These are phyloP conservation scores for Drosophila tristis DNA, from an alignment of 1,140 invertebrate genomes.

Conservation along the genomic window DNA sequence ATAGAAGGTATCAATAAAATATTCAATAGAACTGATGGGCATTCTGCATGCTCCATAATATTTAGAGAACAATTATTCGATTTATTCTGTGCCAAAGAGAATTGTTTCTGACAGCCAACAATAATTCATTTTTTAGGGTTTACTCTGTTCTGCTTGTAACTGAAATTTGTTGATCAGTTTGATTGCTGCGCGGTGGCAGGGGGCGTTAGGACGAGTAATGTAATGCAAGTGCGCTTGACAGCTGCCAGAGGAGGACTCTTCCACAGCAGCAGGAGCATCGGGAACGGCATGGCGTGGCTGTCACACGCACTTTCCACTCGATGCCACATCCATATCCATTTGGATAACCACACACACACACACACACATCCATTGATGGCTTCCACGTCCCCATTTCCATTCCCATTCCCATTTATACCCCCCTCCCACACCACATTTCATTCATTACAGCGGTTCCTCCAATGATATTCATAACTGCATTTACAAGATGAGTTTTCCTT, in stretches of 20 bases:
- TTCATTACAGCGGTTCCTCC: conserved; percentile 55
- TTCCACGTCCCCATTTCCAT: neutral
- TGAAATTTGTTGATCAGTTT: conserved; percentile 52
- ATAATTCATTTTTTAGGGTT: no score
- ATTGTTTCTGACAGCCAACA: no score
- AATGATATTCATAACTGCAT: conserved; percentile 78
- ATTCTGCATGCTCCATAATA: no score
- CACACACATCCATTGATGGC: conserved; percentile 35
- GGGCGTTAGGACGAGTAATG: conserved; percentile 28
- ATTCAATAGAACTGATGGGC: neutral
- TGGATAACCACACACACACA: conserved; percentile 21
- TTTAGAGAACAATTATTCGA: no score
- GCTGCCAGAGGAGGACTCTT: conserved; percentile 54
- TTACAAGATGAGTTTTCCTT: conserved; percentile 24
- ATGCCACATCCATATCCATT: conserved; percentile 30
- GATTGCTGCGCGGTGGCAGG: conserved; percentile 29
- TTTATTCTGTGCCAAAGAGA: no score
- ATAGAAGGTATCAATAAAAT: neutral
- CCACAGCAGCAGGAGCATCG: conserved; percentile 48
- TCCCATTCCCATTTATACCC: neutral
- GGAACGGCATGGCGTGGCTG: conserved; percentile 43
- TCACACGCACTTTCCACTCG: conserved; percentile 59
- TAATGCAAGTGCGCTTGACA: conserved; percentile 70
- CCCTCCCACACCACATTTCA: conserved; percentile 13
- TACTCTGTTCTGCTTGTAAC: no score